Evolutionary conservation across 2,888 invertebrate species (phyloP), one percentile per base, ranked within the genome.

Genomic region (Drosophila putrida): DNA sequence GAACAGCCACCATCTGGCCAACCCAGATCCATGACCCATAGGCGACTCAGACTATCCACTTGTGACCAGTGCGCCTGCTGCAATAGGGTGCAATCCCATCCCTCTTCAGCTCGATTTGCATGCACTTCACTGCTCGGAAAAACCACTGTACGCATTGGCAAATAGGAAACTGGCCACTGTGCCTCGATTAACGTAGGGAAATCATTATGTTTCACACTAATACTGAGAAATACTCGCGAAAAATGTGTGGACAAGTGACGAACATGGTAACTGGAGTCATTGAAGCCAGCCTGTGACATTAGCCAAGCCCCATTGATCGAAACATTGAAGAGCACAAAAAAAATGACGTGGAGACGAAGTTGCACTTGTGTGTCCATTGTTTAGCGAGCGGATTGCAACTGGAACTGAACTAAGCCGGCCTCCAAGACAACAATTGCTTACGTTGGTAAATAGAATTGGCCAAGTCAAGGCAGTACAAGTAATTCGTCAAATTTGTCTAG

Each of bases 1-100:
- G 79, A 27, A 53, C 91, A 91, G 5, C 65, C 74, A 13, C 57
- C 58, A 20, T 54, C 57, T 3, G 76, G 67, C 80, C 88, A 85
- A 11, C 91, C 91, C 2, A 85, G 64, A 71, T 91, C 91, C 87
- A 91, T 87, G 15, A 91, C 84, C 91, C 91, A 91, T 4, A 91
- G 57, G 1, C 91, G 86, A 60, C 84, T 91, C 33, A 91, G 68
- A 13, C 89, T 88, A 41, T 91, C 91, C 47, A 91, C 90, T 47
- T 91, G 90, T 3, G 91, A 89, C 88, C 91, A 89, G 27, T 82
- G 80, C 0, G 91, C 90, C 63, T 91, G 91, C 41, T 91, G 91
- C 75, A 91, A 62, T 2, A 79, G 72, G 1, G 76, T 73, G 60
- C 91, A 91, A 36, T 91, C 88, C 8, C 47, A 55, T 38, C 69